phyloP scores from a whole-genome alignment of 30 jellyfish, hydroid and myxozoan genomes.

The Chironex yamaguchii region DNA sequence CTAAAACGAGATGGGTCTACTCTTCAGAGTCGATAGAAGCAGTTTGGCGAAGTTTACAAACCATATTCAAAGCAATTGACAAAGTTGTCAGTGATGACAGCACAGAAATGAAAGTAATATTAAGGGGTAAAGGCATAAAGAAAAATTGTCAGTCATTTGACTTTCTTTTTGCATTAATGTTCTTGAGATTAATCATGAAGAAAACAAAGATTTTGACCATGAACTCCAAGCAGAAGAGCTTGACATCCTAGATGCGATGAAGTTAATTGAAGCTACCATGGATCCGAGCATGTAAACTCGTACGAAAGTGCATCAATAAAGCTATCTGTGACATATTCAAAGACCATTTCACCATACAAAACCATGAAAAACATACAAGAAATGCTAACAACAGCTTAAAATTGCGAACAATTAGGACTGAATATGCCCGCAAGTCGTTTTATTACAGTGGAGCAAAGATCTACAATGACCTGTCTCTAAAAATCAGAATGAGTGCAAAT shows the following conservation, averaged over 20 bases:
- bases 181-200: slow-evolving; percentile 35
- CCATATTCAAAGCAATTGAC: slow-evolving; percentile 23
- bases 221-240: slow-evolving; percentile 65
- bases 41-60: slow-evolving; percentile 37
- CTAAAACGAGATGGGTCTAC: slow-evolving; percentile 49
- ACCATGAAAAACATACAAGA: too few species aligned
- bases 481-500: too few species aligned
- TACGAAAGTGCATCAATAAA: too few species aligned
- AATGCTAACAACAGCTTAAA: too few species aligned
- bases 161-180: slow-evolving; percentile 39
- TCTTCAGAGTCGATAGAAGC: slow-evolving; percentile 25
- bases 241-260: slow-evolving; percentile 19
- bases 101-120: slow-evolving; percentile 25
- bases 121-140: slow-evolving; percentile 37
- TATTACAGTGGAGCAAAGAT: too few species aligned
- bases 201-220: slow-evolving; percentile 44
- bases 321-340: too few species aligned
- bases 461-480: too few species aligned
- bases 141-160: slow-evolving; percentile 45
- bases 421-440: too few species aligned
- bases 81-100: slow-evolving; percentile 27
- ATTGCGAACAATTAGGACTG: too few species aligned
- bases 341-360: too few species aligned
- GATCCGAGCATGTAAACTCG: too few species aligned
- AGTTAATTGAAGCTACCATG: slow-evolving; percentile 46